Evolutionary conservation across 23 tunicate species (phyloP), one percentile per base, ranked within the genome.

Genomic region (Phallusia fumigata): DNA sequence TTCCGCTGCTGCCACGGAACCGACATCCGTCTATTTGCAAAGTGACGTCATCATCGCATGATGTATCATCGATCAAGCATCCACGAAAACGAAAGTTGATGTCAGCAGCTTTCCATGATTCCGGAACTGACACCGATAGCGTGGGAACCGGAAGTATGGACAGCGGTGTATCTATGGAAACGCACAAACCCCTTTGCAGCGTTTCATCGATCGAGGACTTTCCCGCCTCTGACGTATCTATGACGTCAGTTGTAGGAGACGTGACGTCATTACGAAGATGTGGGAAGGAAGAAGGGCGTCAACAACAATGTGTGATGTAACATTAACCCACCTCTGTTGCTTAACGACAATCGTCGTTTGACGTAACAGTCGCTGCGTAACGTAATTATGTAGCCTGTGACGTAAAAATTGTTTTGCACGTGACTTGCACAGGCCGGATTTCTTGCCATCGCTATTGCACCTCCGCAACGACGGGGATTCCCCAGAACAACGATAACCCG

Each of bases 31-130:
- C 28, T 24, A 58, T 22, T 58, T 58, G 28, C 69, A 58, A 58
- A 22, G 69, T 58, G 13, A 58, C 26, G 2, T 21, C 16, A 58
- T 33, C 36, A 47, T 11, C 16, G 31, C 52, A 79, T 26, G 83
- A 79, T 36, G 83, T 79, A 11, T 79, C 83, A 65, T 52, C 35
- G n/a, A 79, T 79, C 2, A 79, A 79, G 73, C 83, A 79, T 30
- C n/a, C 50, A 21, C 36, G 72, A 1, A 79, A 79, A 31, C 73
- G 83, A 13, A 79, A 79, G 73, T 31, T 79, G 11, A 52, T 79
- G 72, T 79, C 83, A 40, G 83, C 83, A n/a, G 83, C 83, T 28
- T 31, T 52, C 15, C 65, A 31, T 13, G 83, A 79, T 79, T 52
- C 73, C 13, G 81, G 58, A 28, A 51, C 83, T 31, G 72, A 52